phyloP scores from a whole-genome alignment of 2,113 vertebrate genomes.

The Phocoena sinus region DNA sequence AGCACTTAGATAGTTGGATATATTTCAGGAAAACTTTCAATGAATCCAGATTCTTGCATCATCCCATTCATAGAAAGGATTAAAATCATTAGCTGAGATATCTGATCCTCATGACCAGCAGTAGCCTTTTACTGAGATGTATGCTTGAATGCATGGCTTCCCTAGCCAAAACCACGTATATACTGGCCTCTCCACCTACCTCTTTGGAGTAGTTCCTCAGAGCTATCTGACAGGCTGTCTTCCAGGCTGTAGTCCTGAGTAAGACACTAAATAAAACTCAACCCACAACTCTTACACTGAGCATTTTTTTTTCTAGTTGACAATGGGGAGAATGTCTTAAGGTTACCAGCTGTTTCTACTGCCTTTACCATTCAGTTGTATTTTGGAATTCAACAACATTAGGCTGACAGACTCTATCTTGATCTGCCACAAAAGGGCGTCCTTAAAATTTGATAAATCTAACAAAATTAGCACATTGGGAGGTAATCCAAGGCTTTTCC shows the following conservation, averaged over 20 bases:
- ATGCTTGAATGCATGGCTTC: background rate
- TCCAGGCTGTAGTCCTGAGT: background rate
- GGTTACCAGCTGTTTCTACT: background rate
- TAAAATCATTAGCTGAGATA: background rate
- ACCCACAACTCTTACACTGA: background rate
- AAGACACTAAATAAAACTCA: background rate
- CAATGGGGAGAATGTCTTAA: background rate
- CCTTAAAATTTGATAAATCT: background rate
- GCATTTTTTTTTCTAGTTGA: background rate
- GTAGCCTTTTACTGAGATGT: background rate
- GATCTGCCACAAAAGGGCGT: background rate
- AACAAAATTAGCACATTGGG: background rate
- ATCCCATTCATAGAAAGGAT: background rate
- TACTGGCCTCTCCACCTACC: background rate
- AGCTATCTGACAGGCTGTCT: background rate
- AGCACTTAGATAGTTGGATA: background rate
- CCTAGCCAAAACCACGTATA: background rate
- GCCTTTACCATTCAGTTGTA: background rate
- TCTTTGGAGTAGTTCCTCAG: background rate
- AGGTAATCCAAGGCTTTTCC: background rate
- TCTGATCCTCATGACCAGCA: background rate
- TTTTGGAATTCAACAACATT: background rate
- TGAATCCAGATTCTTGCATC: background rate
- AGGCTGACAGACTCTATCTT: background rate
- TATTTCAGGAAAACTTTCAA: background rate